These are phyloP conservation scores for Pristionchus maxplancki DNA, from an alignment of 2,888 invertebrate genomes.

Conservation along the genomic window DNA sequence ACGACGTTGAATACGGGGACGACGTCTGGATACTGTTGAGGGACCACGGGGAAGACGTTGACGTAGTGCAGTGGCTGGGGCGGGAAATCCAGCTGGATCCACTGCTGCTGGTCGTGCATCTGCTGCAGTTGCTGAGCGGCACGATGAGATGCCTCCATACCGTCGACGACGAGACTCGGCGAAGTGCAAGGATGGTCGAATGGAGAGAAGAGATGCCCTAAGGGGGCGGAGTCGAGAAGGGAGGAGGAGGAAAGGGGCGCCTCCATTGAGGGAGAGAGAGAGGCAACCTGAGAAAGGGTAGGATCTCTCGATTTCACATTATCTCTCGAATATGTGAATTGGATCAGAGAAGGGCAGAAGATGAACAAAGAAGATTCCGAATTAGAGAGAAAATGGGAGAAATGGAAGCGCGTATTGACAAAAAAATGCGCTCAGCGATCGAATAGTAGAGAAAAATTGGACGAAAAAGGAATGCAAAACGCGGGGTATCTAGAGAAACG, in stretches of 20 bases:
- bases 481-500: background rate
- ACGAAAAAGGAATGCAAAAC: background rate
- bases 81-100: background rate
- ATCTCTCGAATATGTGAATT: background rate
- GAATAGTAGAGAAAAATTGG: background rate
- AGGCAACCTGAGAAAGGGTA: background rate
- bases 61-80: too few species aligned
- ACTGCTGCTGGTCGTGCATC: background rate
- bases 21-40: too few species aligned
- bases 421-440: background rate
- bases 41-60: too few species aligned
- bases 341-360: background rate
- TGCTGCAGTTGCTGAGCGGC: background rate
- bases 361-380: background rate
- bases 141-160: background rate
- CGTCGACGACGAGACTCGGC: background rate
- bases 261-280: background rate
- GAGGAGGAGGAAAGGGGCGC: background rate
- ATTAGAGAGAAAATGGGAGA: background rate
- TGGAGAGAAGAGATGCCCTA: background rate
- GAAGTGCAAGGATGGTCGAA: background rate
- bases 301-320: background rate
- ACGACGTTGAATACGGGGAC: too few species aligned
- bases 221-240: background rate
- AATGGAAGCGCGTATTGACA: background rate